Percentiles rank a stretch among this genome's conserved stretches.
Conservation (phyloP, 2,797 vertebrate species). For the Sebastes taczanowskii region DNA sequence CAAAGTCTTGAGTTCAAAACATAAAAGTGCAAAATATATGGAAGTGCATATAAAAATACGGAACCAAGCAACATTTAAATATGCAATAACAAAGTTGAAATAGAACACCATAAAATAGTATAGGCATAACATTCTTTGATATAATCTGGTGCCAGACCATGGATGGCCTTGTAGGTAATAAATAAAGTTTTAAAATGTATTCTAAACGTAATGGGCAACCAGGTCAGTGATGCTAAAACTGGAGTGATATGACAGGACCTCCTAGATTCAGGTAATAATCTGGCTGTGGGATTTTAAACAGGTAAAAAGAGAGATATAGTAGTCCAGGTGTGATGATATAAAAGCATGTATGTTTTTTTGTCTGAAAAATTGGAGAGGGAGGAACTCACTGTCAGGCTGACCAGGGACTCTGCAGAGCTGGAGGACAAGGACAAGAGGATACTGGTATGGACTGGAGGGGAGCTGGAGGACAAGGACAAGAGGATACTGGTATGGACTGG, state of each 20-base stretch:
- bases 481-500: conserved; percentile 76
- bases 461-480: conserved; percentile 52
- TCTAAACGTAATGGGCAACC: background rate
- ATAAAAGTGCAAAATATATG: background rate
- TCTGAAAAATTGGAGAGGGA: conserved; percentile 65
- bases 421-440: conserved; percentile 76
- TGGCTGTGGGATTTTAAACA: too few relatives aligned
- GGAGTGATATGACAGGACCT: too few relatives aligned
- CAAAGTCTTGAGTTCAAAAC: too few relatives aligned
- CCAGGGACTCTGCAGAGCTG: conserved; percentile 54
- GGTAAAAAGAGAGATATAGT: too few relatives aligned
- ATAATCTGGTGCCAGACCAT: background rate
- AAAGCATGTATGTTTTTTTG: too few relatives aligned
- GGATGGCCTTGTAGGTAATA: background rate
- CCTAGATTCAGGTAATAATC: too few relatives aligned
- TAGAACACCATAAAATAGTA: background rate
- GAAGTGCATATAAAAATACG: background rate
- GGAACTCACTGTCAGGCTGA: conserved; percentile 73
- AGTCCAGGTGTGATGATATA: too few relatives aligned
- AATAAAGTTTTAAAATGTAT: background rate
- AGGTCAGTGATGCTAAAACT: background rate
- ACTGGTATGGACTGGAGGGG: conserved; percentile 64
- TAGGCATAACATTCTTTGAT: too few relatives aligned
- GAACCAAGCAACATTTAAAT: background rate
- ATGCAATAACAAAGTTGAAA: background rate